These are phyloP conservation scores for Dioctria rufipes DNA, from an alignment of 2,888 invertebrate species.

Conservation along the genomic window DNA sequence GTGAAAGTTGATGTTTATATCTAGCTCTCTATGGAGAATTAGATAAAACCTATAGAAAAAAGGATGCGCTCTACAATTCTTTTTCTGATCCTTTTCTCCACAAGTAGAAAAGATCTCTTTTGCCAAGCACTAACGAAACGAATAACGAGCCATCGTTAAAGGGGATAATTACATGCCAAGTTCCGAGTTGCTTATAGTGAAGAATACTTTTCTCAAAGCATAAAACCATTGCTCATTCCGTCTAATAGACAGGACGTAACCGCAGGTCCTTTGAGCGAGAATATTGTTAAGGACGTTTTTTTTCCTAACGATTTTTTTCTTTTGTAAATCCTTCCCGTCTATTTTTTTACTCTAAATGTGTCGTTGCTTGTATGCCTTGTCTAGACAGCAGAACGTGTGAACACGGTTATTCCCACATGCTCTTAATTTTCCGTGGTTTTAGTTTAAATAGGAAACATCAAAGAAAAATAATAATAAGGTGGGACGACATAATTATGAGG, in stretches of 20 bases:
- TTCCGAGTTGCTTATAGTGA: conserved; percentile 20
- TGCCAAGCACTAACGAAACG: conserved; percentile 45
- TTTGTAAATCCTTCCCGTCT: too few species aligned
- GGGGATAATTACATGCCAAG: conserved; percentile 54
- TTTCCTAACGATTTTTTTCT: neutral
- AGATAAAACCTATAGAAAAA: conserved; percentile 27
- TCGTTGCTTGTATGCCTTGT: too few species aligned
- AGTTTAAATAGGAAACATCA: too few species aligned
- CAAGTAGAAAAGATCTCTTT: conserved; percentile 27
- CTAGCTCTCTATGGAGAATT: conserved; percentile 33
- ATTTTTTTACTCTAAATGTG: too few species aligned
- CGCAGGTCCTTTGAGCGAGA: conserved; percentile 37
- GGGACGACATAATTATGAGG: too few species aligned
- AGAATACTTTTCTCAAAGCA: conserved; percentile 17
- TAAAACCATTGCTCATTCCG: conserved; percentile 6
- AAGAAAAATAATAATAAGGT: too few species aligned
- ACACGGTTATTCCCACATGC: too few species aligned
- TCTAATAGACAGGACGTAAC: conserved; percentile 48
- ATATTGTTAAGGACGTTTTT: conserved; percentile 2
- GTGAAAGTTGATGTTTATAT: neutral
- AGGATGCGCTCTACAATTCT: conserved; percentile 16
- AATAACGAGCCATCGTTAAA: conserved; percentile 52
- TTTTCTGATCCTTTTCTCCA: conserved; percentile 2
- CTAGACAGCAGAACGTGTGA: too few species aligned
- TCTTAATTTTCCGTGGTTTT: too few species aligned